These are phyloP conservation scores for Rhombomys opimus DNA, from an alignment of 2,113 vertebrate species.

Conservation along the genomic window DNA sequence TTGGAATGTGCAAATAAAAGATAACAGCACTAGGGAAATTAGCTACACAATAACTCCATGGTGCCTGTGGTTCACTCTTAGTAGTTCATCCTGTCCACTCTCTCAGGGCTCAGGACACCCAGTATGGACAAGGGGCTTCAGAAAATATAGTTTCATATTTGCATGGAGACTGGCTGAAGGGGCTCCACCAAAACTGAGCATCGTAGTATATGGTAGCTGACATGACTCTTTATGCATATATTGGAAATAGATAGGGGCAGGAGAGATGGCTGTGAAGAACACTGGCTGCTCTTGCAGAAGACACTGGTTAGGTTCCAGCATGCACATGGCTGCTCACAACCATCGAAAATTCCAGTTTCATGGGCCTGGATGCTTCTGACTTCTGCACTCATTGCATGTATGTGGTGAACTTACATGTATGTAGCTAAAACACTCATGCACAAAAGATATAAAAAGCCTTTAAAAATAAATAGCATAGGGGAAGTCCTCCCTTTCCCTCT, in stretches of 20 bases:
- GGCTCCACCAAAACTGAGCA: background rate
- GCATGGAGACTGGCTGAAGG: background rate
- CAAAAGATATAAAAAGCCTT: background rate
- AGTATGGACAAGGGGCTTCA: background rate
- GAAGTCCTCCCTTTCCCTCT: too few relatives aligned
- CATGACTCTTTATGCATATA: background rate
- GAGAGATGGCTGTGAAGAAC: too few relatives aligned
- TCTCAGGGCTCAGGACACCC: background rate
- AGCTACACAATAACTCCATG: background rate
- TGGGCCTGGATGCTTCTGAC: background rate
- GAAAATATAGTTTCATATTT: background rate
- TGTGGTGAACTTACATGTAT: background rate
- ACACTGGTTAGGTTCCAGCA: background rate
- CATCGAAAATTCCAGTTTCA: background rate
- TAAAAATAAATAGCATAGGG: background rate
- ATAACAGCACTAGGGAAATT: background rate
- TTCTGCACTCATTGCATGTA: background rate
- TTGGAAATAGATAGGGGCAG: background rate
- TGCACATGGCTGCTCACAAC: background rate
- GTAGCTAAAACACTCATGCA: background rate
- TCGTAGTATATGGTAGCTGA: background rate
- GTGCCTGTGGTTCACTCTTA: background rate
- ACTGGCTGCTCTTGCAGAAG: background rate
- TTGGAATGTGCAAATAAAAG: background rate
- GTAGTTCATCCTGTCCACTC: background rate